Conservation (phyloP, 2,888 invertebrate genomes). For the Brachyptera putata region DNA sequence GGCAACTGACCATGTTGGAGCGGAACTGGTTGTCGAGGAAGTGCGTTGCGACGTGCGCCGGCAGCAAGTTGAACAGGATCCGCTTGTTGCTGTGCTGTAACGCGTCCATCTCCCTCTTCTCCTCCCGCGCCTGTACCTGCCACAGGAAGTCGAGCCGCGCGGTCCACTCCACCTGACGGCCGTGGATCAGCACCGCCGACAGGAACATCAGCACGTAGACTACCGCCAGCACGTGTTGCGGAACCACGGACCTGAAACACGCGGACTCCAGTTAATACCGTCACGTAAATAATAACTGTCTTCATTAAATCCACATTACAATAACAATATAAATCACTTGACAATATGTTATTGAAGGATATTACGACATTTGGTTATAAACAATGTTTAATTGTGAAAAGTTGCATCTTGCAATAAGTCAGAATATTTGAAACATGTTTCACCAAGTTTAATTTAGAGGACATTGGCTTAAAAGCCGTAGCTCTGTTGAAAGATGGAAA, state of each 20-base stretch:
- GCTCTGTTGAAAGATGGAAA: too few relatives aligned
- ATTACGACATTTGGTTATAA: too few relatives aligned
- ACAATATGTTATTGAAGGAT: too few relatives aligned
- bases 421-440: too few relatives aligned
- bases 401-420: too few relatives aligned
- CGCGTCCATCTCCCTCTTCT: conserved; percentile 91
- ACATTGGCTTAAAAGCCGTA: too few relatives aligned
- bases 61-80: conserved; percentile 84
- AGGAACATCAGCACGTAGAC: conserved; percentile 80
- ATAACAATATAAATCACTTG: too few relatives aligned
- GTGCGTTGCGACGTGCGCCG: conserved; percentile 88
- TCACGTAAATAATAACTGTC: too few relatives aligned
- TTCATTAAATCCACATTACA: too few relatives aligned
- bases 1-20: conserved; percentile 72
- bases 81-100: conserved; percentile 82
- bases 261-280: background rate
- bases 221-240: conserved; percentile 72
- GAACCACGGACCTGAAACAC: conserved; percentile 58
- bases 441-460: too few relatives aligned
- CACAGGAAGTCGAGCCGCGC: conserved; percentile 77
- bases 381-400: too few relatives aligned
- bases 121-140: conserved; percentile 77
- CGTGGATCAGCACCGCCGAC: conserved; percentile 78
- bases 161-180: conserved; percentile 77
- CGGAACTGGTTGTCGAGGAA: conserved; percentile 86